phyloP scores from a whole-genome alignment of 1,140 invertebrate species.

The Subanguina moxae region DNA sequence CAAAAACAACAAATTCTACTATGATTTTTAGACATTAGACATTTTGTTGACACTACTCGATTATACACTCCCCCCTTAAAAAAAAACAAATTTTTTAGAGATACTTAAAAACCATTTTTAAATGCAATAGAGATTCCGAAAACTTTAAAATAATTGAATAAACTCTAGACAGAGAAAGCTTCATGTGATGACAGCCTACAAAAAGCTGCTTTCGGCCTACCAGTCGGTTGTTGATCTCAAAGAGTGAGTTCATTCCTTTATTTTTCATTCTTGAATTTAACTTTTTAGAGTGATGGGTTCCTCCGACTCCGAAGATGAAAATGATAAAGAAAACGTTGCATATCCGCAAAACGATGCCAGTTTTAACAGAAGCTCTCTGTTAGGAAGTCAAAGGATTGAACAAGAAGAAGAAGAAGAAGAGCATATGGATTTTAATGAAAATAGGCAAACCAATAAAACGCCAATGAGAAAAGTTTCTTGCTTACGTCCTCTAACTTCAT shows the following conservation, averaged over 20 bases:
- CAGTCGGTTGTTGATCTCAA: conserved; percentile 2
- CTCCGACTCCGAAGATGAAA: not conserved
- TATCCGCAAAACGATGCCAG: not conserved
- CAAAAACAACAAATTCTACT: no score
- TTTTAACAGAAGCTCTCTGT: no score
- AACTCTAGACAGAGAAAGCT: conserved; percentile 1
- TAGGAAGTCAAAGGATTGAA: not conserved
- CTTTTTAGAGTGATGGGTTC: not conserved
- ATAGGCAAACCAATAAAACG: no score
- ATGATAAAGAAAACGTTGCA: not conserved
- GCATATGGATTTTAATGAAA: not conserved
- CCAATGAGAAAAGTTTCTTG: no score
- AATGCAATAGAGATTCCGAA: no score
- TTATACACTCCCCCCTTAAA: no score
- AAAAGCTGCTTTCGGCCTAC: conserved; percentile 4
- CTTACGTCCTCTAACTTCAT: no score
- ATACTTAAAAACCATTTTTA: no score
- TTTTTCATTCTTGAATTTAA: not conserved
- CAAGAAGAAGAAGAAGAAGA: not conserved
- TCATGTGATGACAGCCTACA: conserved; percentile 1
- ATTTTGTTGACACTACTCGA: no score
- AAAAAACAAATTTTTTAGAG: no score
- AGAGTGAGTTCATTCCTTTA: conserved; percentile 1
- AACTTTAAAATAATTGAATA: no score
- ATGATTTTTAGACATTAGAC: no score